A percentile compares a stretch with the other conserved stretches of the same genome.
Evolutionary conservation across 2,113 vertebrate species (phyloP).

Genomic region (Lethenteron reissneri): DNA sequence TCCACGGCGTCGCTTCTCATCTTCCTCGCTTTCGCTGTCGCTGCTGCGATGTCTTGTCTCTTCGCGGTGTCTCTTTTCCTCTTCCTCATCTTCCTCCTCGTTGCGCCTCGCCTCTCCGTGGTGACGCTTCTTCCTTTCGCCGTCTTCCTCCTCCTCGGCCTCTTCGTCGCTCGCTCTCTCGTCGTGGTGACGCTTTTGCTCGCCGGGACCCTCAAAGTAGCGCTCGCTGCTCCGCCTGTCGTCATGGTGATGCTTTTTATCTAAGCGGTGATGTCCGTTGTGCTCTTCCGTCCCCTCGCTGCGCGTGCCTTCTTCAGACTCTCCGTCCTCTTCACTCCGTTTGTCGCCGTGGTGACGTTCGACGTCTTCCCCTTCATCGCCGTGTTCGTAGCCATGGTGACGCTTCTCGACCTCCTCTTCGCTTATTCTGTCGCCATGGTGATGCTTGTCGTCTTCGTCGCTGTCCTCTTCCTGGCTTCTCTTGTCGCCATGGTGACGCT

Average conservation of each 20-base stretch:
- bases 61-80: too few species aligned
- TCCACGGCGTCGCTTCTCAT: too few species aligned
- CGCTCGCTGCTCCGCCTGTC: too few species aligned
- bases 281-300: slow-evolving; percentile 4
- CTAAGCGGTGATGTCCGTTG: slow-evolving; percentile 11
- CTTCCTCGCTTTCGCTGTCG: too few species aligned
- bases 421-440: slow-evolving; percentile 13
- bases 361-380: slow-evolving; percentile 9
- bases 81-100: too few species aligned
- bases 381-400: slow-evolving; percentile 12
- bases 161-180: too few species aligned
- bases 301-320: slow-evolving; percentile 5
- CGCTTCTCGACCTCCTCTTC: slow-evolving; percentile 10
- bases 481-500: slow-evolving; percentile 9
- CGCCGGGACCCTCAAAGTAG: too few species aligned
- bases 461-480: slow-evolving; percentile 13
- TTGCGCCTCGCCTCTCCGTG: too few species aligned
- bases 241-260: not conserved
- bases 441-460: slow-evolving; percentile 11
- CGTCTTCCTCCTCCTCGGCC: too few species aligned
- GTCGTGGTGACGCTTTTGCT: too few species aligned
- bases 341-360: slow-evolving; percentile 13
- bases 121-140: too few species aligned
- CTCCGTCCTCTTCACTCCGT: slow-evolving; percentile 11
- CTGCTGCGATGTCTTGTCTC: too few species aligned